Evolutionary conservation across 1,140 invertebrate species (phyloP).

Genomic region (Paralvinella palmiformis): DNA sequence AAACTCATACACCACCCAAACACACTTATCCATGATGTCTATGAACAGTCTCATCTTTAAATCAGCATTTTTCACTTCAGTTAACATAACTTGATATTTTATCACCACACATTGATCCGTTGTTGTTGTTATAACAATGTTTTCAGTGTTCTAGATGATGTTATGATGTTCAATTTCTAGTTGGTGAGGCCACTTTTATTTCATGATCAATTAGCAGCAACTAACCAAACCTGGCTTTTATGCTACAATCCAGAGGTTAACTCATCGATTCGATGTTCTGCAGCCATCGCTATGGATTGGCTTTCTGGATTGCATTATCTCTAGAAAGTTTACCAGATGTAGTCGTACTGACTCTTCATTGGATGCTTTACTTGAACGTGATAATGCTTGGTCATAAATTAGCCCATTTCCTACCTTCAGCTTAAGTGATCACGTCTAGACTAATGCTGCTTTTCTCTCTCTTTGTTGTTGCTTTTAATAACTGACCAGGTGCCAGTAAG

Average conservation of each 20-base stretch:
- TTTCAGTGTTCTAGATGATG: background rate
- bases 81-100: too few species aligned
- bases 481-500: background rate
- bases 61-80: too few species aligned
- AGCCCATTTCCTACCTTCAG: background rate
- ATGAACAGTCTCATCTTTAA: too few species aligned
- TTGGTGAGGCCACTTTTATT: too few species aligned
- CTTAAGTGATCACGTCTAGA: background rate
- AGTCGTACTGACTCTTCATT: background rate
- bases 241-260: too few species aligned
- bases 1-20: too few species aligned
- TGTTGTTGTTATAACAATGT: background rate
- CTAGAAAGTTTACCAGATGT: background rate
- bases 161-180: too few species aligned
- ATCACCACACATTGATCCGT: too few species aligned
- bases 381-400: background rate
- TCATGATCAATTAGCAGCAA: too few species aligned
- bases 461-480: background rate
- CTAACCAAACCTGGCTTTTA: too few species aligned
- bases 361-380: background rate
- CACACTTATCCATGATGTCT: too few species aligned
- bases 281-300: background rate
- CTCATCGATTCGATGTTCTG: too few species aligned
- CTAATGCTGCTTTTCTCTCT: background rate
- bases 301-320: background rate